phyloP scores from a whole-genome alignment of 2,113 vertebrate species.

The Orientallactaga bullata region DNA sequence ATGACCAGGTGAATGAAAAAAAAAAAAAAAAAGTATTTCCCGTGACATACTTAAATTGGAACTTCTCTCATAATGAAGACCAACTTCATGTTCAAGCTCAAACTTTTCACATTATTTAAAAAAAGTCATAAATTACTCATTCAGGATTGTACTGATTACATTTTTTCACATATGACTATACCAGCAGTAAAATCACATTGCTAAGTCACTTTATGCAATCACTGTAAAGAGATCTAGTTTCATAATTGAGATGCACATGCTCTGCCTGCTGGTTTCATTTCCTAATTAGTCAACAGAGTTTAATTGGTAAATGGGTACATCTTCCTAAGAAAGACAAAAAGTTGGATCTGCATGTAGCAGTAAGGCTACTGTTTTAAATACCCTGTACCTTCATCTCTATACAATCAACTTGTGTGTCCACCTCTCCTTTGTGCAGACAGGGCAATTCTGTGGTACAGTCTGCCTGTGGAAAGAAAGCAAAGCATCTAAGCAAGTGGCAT shows the following conservation, averaged over 20 bases:
- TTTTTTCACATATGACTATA: background rate
- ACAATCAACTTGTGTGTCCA: background rate
- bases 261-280: background rate
- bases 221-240: conserved; percentile 31
- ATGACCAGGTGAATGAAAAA: background rate
- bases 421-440: background rate
- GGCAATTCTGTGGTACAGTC: fast-evolving
- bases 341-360: background rate
- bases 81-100: background rate
- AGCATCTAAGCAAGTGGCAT: too few species aligned
- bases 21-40: background rate
- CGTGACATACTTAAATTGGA: background rate
- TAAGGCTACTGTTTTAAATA: background rate
- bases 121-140: background rate
- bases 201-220: background rate
- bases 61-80: background rate
- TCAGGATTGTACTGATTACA: background rate
- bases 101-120: background rate
- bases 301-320: background rate
- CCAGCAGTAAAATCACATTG: background rate
- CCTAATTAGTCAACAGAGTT: background rate
- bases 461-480: background rate
- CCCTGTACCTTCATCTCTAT: background rate
- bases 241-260: conserved; percentile 11
- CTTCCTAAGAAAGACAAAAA: background rate